Evolutionary conservation across 2,888 invertebrate genomes (phyloP), one percentile per base, ranked within the genome.

Genomic region (Pogonocherus hispidulus): DNA sequence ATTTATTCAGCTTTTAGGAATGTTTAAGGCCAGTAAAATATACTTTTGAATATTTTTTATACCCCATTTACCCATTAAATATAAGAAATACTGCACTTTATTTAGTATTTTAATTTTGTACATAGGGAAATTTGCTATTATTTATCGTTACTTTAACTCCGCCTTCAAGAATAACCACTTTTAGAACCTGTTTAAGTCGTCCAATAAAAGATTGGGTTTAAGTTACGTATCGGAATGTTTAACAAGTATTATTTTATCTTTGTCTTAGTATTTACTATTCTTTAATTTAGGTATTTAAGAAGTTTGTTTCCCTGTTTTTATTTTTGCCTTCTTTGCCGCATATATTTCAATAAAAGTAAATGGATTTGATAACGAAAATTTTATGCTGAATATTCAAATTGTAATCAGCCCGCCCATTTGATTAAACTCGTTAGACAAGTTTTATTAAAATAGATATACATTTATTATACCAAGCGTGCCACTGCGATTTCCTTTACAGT

Each of bases 21-120:
- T 67, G 69, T 68, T 68, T 63, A 70, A 76, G 59, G 52, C 55
- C 70, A 73, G 73, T 71, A 78, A 74, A 76, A 76, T 77, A 75
- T 75, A 64, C 71, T 76, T 78, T 79, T 73, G 67, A 77, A 76
- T 81, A 79, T 80, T 80, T 80, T 81, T 80, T 80, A 78, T 80
- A 72, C 66, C 71, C 76, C 76, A 75, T 77, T 76, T 76, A 22
- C 32, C 54, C 78, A 75, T 81, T 80, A 81, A 80, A 75, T 80
- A 71, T 69, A 67, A 73, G 77, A 80, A 74, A 70, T 81, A 80
- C 76, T 69, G 76, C 76, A 73, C 66, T 75, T 77, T 66, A 74
- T 70, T 69, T 70, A 49, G 73, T 71, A 72, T 76, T 78, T 79
- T 76, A 75, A 76, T 77, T 78, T 68, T 70, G 60, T 69, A 68